Evolutionary conservation across 2,888 invertebrate genomes (phyloP), one percentile per base, ranked within the genome.

Genomic region (Timandra comae): DNA sequence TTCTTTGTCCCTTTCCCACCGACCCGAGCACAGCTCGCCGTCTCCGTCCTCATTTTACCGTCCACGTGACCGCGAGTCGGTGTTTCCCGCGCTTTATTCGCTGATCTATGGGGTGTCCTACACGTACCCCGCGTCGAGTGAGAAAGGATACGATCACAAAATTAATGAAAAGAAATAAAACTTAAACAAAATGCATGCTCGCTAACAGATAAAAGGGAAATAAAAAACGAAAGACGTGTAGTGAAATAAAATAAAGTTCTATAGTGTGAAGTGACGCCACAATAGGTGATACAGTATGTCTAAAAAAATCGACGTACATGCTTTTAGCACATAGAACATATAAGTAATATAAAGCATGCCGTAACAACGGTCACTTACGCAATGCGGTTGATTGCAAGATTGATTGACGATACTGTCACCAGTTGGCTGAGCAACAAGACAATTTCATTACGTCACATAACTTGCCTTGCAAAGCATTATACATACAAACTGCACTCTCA

Each of bases 321-420:
- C 81, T 62, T 16, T 63, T 56, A 62, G 49, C 72, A 73, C 70
- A 70, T 64, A 68, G 51, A 75, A 67, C 63, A 59, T 60, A 55
- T 49, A 49, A 51, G 43, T 71, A 74, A 74, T 49, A 49, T 52
- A 44, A 73, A 74, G 75, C 76, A 74, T 72, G 74, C 75, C 64
- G 59, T 64, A 63, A 55, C 52, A 56, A 57, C 67, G 65, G 73
- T 71, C 87, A 94, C 94, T 94, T 94, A 94, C 94, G 93, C 93
- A 88, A 94, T 94, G 89, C 94, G 90, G 91, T 94, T 93, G 89
- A 94, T 90, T 88, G 93, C 92, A 87, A 94, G 92, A 91, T 94
- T 94, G 90, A 94, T 94, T 87, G 94, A 91, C 79, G 94, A 94
- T 87, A 94, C 92, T 86, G 93, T 94, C 92, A 92, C 93, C 90